Base-by-base conservation (phyloP, 2,888 invertebrate species). In the Cheilosia impressa region DNA sequence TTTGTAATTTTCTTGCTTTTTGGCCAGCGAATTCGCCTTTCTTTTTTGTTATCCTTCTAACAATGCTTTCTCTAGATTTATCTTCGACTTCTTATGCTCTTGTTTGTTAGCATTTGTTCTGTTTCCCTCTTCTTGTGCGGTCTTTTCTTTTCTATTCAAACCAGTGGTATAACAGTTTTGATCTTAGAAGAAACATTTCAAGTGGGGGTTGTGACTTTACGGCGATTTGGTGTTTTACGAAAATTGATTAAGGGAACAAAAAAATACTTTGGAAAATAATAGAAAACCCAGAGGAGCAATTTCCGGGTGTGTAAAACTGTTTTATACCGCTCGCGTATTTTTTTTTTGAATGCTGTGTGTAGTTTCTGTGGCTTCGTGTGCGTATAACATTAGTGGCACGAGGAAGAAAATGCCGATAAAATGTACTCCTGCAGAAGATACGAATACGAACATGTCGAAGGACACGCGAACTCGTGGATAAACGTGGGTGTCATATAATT, bases 401-500 rank as follows among this genome's bases (percentile, higher is more conserved):
- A 75, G 69, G 69, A 65, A 65, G 69, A 52, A 84, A 79, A 75
- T 58, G 68, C 53, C 75, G 69, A 84, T 80, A 66, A 69, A 80
- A 79, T 75, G 53, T 75, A 72, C 80, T 65, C 69, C 65, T 53
- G 31, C 19, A 10, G 65, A 55, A 65, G 31, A 71, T 58, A 65
- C 47, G 58, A 55, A 65, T 2, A 24, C 31, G 7, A 38, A 38
- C 50, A 47, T 65, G 75, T 77, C 38, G 71, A 62, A 80, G 80
- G 68, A 66, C 84, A 84, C 53, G 75, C 69, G 83, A 75, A 79
- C 79, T 69, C 24, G 43, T 60, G 65, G 75, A 69, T 71, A 80
- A 75, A 75, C 84, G 80, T 84, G 84, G 84, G 79, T 84, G 84
- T 75, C 47, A 52, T 65, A 41, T 69, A 57, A 68, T 75, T 68